phyloP scores from a whole-genome alignment of 2,888 invertebrate species.

The Nudaria mundana region DNA sequence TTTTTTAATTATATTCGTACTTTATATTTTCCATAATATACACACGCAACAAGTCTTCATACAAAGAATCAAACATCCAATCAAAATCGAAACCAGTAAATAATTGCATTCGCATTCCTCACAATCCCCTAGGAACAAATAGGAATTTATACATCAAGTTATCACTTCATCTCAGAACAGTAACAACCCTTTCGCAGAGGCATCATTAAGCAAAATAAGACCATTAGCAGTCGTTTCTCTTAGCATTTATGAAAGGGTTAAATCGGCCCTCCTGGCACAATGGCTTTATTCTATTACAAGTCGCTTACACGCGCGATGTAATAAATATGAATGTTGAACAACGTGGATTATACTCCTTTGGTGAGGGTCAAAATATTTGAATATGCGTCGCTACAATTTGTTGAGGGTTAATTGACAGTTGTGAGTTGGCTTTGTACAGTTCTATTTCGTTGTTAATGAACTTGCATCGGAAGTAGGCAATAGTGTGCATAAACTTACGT shows the following conservation, averaged over 20 bases:
- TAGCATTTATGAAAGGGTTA: slow-evolving; percentile 75
- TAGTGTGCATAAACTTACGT: neutral
- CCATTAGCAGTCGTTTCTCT: slow-evolving; percentile 80
- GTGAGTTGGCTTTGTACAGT: slow-evolving; percentile 48
- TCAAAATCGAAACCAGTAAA: too few relatives aligned
- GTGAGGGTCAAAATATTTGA: slow-evolving; percentile 80
- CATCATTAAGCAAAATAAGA: slow-evolving; percentile 79
- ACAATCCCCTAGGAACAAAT: slow-evolving; percentile 46
- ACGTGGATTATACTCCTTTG: slow-evolving; percentile 72
- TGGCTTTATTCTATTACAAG: slow-evolving; percentile 75
- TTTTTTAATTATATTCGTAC: too few relatives aligned
- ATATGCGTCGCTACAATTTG: slow-evolving; percentile 73
- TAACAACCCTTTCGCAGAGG: slow-evolving; percentile 64
- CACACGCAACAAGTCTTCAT: too few relatives aligned
- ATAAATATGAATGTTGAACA: slow-evolving; percentile 81
- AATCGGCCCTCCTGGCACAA: slow-evolving; percentile 73
- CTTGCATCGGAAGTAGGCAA: slow-evolving; percentile 12
- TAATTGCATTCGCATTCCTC: slow-evolving; percentile 21
- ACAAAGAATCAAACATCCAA: too few relatives aligned
- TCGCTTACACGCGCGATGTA: slow-evolving; percentile 78
- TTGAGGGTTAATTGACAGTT: slow-evolving; percentile 73
- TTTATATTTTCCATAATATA: too few relatives aligned
- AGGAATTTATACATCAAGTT: slow-evolving; percentile 70
- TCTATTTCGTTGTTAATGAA: slow-evolving; percentile 30
- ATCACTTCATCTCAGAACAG: slow-evolving; percentile 66